Percentiles rank a stretch among this genome's conserved stretches.
These are phyloP conservation scores for Cataglyphis hispanica DNA, from an alignment of 1,140 invertebrate genomes.

Conservation along the genomic window DNA sequence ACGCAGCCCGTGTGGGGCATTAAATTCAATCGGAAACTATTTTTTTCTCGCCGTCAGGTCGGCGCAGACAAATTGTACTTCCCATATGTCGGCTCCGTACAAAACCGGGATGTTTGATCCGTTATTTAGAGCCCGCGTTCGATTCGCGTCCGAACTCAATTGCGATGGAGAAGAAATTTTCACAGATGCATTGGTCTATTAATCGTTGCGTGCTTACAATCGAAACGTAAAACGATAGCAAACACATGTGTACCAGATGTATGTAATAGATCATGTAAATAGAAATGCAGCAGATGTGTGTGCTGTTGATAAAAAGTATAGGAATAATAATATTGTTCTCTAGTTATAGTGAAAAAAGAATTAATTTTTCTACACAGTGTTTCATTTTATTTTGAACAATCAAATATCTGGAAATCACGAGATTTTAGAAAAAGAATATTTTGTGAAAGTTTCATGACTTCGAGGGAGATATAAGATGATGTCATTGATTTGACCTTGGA, in stretches of 20 bases:
- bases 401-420: no score
- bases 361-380: not conserved
- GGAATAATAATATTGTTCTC: not conserved
- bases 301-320: not conserved
- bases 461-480: no score
- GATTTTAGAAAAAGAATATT: no score
- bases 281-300: not conserved
- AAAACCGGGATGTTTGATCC: slow-evolving; percentile 35
- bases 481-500: no score
- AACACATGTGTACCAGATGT: not conserved
- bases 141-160: not conserved
- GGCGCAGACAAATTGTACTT: slow-evolving; percentile 52
- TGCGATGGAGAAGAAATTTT: slow-evolving; percentile 16
- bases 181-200: not conserved
- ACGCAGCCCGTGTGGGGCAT: slow-evolving; percentile 43
- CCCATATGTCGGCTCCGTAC: slow-evolving; percentile 36
- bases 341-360: not conserved
- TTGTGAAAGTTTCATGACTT: no score
- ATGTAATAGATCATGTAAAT: not conserved
- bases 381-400: no score
- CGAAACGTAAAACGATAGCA: slow-evolving; percentile 4
- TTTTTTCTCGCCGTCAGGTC: slow-evolving; percentile 29
- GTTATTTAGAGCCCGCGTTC: slow-evolving; percentile 47
- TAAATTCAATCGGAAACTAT: slow-evolving; percentile 60
- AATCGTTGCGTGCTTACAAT: not conserved